Conservation (phyloP, 2,113 vertebrate genomes). For the Varanus salvator region DNA sequence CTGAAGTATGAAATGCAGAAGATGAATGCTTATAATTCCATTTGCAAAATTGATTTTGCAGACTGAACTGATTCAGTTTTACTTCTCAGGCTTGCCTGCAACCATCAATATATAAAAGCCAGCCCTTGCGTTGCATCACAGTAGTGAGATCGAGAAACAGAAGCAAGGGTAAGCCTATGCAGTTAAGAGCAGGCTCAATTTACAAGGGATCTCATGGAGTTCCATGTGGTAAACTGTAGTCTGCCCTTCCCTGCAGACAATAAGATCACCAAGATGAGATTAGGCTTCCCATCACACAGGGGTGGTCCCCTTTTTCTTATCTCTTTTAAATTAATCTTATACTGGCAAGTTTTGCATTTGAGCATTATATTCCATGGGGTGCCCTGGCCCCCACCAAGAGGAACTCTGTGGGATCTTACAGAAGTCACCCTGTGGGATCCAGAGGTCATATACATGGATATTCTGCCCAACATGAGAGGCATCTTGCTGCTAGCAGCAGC, state of each 20-base stretch:
- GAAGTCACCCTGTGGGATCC: not conserved
- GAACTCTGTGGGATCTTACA: not conserved
- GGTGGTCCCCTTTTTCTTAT: not conserved
- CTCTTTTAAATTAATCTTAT: not conserved
- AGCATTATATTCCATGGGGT: not conserved
- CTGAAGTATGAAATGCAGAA: slow-evolving; percentile 36
- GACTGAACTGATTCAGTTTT: slow-evolving; percentile 2
- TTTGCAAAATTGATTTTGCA: slow-evolving; percentile 6
- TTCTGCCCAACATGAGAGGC: not conserved
- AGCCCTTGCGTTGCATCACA: not conserved
- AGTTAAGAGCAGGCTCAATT: not conserved
- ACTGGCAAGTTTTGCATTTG: not conserved
- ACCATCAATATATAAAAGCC: not conserved
- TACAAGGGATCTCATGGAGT: not conserved
- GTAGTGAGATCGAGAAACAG: not conserved
- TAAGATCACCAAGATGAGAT: not conserved
- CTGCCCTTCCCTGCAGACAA: not conserved
- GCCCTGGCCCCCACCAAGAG: not conserved
- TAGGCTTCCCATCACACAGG: not conserved
- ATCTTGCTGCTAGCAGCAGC: not conserved
- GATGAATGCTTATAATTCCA: slow-evolving; percentile 15
- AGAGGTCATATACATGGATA: no score
- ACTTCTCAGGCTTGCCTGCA: not conserved
- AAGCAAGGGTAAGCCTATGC: not conserved
- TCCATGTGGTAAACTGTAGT: not conserved